These are phyloP conservation scores for Ennomos fuscantarius DNA, from an alignment of 2,888 invertebrate genomes.

Conservation along the genomic window DNA sequence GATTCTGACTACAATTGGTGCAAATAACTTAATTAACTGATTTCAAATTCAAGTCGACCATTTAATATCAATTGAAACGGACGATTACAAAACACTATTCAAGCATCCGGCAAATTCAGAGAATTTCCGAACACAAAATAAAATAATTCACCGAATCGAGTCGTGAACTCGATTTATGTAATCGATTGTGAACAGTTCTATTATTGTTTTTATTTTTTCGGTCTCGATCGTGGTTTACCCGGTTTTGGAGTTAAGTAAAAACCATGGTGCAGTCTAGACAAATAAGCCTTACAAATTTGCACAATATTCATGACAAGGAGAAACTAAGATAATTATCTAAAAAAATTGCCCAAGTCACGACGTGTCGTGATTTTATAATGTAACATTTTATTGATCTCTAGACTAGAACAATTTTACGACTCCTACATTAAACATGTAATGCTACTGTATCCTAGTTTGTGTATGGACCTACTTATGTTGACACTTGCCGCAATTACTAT, in stretches of 20 bases:
- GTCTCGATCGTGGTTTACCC: conserved; percentile 51
- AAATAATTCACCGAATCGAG: conserved; percentile 46
- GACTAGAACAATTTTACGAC: conserved; percentile 6
- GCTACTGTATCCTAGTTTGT: too few relatives aligned
- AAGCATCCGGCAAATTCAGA: conserved; percentile 56
- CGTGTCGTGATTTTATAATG: conserved; percentile 4
- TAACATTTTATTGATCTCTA: conserved; percentile 17
- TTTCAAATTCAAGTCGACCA: conserved; percentile 19
- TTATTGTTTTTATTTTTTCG: conserved; percentile 57
- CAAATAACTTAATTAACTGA: conserved; percentile 23
- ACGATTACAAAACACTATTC: conserved; percentile 38
- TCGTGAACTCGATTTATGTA: conserved; percentile 64
- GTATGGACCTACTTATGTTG: too few relatives aligned
- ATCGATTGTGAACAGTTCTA: conserved; percentile 51
- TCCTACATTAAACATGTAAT: conserved; percentile 2
- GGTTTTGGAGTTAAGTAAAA: conserved; percentile 48
- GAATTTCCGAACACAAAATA: conserved; percentile 39
- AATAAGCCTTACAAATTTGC: conserved; percentile 31
- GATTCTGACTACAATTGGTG: neutral
- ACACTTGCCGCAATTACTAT: too few relatives aligned
- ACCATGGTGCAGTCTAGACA: conserved; percentile 33
- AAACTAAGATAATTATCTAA: conserved; percentile 22
- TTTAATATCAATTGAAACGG: conserved; percentile 32
- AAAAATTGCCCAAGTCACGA: conserved; percentile 23
- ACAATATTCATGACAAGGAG: conserved; percentile 29